A percentile compares a stretch with the other conserved stretches of the same genome.
Conservation (phyloP, 2,888 invertebrate species). For the Bruchidius siliquastri region DNA sequence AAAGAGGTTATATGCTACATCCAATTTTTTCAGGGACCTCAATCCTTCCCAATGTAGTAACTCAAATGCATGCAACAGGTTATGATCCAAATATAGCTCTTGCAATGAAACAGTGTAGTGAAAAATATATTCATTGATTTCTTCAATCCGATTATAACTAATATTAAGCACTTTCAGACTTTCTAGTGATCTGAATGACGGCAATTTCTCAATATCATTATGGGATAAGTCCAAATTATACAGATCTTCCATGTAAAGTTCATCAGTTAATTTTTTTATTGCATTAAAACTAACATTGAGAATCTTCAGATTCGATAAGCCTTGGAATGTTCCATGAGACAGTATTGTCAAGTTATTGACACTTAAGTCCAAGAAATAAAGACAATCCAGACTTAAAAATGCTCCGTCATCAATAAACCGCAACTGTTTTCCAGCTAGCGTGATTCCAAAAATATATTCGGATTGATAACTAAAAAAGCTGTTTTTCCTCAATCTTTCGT, state of each 20-base stretch:
- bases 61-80: constrained; percentile 22
- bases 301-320: constrained; percentile 22
- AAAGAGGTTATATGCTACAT: constrained; percentile 36
- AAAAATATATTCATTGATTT: constrained; percentile 29
- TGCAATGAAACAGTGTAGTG: constrained; percentile 24
- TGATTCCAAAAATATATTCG: constrained; percentile 27
- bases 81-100: constrained; percentile 26
- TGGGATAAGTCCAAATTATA: constrained; percentile 32
- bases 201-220: constrained; percentile 27
- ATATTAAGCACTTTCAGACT: constrained; percentile 31
- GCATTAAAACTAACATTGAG: constrained; percentile 29
- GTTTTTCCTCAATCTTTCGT: constrained; percentile 27
- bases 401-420: constrained; percentile 28
- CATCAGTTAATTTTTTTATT: constrained; percentile 20
- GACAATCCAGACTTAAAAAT: constrained; percentile 32
- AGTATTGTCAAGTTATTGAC: constrained; percentile 30
- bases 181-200: constrained; percentile 23
- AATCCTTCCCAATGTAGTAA: constrained; percentile 27
- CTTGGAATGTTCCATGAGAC: constrained; percentile 20
- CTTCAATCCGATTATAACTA: constrained; percentile 31
- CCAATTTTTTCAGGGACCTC: constrained; percentile 28
- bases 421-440: constrained; percentile 29
- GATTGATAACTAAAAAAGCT: constrained; percentile 32
- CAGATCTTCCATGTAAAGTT: constrained; percentile 15
- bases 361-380: constrained; percentile 30